These are phyloP conservation scores for Platyrinchus mystaceus DNA, from an alignment of 2,797 vertebrate genomes.

Conservation along the genomic window DNA sequence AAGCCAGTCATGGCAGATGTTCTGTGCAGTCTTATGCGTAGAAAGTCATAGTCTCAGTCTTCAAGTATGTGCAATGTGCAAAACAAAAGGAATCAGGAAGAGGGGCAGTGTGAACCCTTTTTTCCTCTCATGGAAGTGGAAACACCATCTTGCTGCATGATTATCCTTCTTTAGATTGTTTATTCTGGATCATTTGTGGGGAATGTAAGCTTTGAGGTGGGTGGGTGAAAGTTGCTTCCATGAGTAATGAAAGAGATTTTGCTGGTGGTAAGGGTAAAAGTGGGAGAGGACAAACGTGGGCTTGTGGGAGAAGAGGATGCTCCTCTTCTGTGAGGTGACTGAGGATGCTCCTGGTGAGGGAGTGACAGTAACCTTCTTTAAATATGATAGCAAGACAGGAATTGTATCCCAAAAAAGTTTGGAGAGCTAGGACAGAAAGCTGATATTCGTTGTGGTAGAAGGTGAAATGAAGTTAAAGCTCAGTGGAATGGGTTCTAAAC, in stretches of 20 bases:
- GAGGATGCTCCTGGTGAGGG: background rate
- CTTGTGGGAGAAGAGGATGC: background rate
- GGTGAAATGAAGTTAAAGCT: background rate
- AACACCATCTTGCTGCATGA: background rate
- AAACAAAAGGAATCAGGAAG: background rate
- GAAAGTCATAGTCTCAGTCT: background rate
- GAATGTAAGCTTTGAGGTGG: background rate
- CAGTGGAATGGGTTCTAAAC: background rate
- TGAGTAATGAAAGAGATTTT: background rate
- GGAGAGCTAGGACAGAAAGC: background rate
- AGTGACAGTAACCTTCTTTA: background rate
- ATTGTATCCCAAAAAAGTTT: background rate
- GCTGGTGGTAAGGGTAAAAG: background rate
- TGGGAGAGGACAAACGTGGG: background rate
- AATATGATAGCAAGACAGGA: background rate
- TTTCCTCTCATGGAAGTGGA: background rate
- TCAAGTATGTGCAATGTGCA: background rate
- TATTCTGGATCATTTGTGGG: background rate
- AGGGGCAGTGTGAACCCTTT: background rate
- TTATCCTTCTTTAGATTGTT: background rate
- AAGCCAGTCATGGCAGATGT: background rate
- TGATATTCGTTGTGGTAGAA: background rate
- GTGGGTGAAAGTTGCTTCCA: background rate
- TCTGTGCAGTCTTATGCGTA: accelerated
- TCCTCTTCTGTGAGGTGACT: background rate